These are phyloP conservation scores for Anguilla japonica DNA, from an alignment of 2,113 vertebrate genomes.

Conservation along the genomic window DNA sequence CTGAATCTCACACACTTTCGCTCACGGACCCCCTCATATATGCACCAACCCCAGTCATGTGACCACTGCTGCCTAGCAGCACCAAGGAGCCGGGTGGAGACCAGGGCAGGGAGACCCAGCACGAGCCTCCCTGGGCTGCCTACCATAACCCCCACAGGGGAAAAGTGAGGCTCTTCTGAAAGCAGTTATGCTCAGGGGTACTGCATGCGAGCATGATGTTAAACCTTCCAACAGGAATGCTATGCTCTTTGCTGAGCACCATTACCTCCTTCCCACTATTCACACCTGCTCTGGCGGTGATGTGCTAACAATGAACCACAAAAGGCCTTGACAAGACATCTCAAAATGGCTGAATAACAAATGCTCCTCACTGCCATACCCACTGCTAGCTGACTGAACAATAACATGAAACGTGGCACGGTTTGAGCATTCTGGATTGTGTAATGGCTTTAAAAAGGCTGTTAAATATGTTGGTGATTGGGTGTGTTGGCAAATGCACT, in stretches of 20 bases:
- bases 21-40: not conserved
- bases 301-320: not conserved
- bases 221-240: not conserved
- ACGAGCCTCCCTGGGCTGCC: not conserved
- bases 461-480: too few relatives aligned
- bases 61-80: not conserved
- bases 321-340: not conserved
- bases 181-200: not conserved
- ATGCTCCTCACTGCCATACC: not conserved
- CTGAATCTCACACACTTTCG: slow-evolving; percentile 2
- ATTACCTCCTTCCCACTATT: not conserved
- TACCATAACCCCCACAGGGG: not conserved
- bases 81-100: not conserved
- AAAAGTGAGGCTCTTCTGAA: not conserved
- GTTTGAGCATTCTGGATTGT: not conserved
- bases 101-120: not conserved
- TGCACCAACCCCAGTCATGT: slow-evolving; percentile 7
- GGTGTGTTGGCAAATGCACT: too few relatives aligned
- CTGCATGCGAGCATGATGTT: not conserved
- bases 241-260: not conserved
- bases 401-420: not conserved
- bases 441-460: too few relatives aligned
- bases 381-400: not conserved
- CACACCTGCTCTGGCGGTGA: not conserved
- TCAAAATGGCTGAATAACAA: not conserved